These are phyloP conservation scores for Chlorodrepanis virens DNA, from an alignment of 2,113 vertebrate species.

Conservation along the genomic window DNA sequence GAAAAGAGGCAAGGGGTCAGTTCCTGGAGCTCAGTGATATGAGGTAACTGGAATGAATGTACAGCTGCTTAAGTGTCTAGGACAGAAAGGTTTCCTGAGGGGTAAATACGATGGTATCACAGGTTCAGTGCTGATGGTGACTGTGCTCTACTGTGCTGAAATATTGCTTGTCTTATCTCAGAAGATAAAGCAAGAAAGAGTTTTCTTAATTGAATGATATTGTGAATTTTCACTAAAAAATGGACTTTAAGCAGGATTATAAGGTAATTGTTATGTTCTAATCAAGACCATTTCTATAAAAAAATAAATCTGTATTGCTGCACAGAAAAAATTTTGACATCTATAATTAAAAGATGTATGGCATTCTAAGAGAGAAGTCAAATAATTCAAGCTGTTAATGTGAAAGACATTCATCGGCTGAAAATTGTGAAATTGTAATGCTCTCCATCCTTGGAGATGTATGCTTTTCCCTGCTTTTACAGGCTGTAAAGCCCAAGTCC, in stretches of 20 bases:
- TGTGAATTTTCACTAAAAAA: neutral
- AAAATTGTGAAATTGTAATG: neutral
- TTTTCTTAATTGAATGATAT: neutral
- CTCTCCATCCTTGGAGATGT: neutral
- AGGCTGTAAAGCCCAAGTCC: neutral
- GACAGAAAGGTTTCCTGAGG: neutral
- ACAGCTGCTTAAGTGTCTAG: neutral
- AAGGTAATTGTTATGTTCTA: neutral
- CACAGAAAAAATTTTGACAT: neutral
- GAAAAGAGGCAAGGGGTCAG: neutral
- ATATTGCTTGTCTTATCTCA: slow-evolving; percentile 24
- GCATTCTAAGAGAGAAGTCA: neutral
- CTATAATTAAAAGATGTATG: slow-evolving; percentile 18
- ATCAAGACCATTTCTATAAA: neutral
- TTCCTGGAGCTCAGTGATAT: neutral
- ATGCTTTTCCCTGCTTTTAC: neutral
- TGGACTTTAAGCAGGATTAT: neutral
- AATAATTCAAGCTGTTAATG: neutral
- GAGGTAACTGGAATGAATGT: neutral
- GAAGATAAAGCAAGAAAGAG: neutral
- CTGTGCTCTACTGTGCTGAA: neutral
- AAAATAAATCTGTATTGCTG: neutral
- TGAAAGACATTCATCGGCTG: neutral
- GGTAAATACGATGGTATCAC: neutral
- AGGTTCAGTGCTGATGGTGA: neutral